Evolutionary conservation across 2,888 invertebrate genomes (phyloP), one percentile per base, ranked within the genome.

Genomic region (Tetheella fluctuosa): DNA sequence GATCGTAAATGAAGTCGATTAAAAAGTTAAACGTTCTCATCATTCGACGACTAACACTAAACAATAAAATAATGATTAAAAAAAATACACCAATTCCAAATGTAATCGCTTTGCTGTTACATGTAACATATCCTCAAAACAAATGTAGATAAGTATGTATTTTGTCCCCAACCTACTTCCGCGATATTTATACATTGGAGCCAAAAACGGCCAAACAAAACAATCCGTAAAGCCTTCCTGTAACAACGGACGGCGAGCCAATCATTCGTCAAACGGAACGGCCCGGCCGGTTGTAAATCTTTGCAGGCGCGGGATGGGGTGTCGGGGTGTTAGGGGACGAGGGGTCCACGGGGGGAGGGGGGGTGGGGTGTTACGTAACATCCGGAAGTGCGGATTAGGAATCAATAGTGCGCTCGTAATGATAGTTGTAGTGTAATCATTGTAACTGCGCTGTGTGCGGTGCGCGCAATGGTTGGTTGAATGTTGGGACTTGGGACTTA

Each of bases 341-440:
- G 63, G 63, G 59, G 64, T 61, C 64, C 61, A 66, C 15, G 65
- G n/a, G n/a, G n/a, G n/a, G 25, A 62, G 64, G 67, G 73, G 65
- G 65, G 61, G 67, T 15, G 65, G 74, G 79, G 78, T 74, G 84
- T 91, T 91, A 88, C 91, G 91, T 91, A 91, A 91, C 89, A 88
- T 88, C 90, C 90, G 92, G 92, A 92, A 92, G 92, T 92, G 92
- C 92, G 91, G 92, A 92, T 93, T 93, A 93, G 92, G 92, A 92
- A 93, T 93, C 92, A 91, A 93, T 93, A 93, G 92, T 93, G 90
- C 85, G 85, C 86, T 79, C 80, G 89, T 91, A 92, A 92, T 92
- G 91, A 92, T 92, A 92, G 92, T 92, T 92, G 91, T 88, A 85
- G 84, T 83, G 90, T 86, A 89, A 88, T 89, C 84, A 88, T 67